Evolutionary conservation across 2,888 invertebrate species (phyloP).

Genomic region (Caenorhabditis zanzibari): DNA sequence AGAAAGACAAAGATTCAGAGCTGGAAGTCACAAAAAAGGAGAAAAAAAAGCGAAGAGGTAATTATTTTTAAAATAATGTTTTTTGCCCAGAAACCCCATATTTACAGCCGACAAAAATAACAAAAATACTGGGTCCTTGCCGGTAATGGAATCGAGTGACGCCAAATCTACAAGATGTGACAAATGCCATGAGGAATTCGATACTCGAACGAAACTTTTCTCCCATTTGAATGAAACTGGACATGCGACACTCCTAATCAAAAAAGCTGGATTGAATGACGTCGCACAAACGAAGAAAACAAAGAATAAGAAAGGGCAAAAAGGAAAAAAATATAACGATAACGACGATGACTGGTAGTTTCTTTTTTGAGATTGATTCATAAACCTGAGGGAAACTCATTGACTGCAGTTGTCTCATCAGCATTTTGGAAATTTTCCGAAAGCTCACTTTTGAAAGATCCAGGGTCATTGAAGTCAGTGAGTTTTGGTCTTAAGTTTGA

Average conservation of each 20-base stretch:
- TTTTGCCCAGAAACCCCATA: not conserved
- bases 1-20: slow-evolving; percentile 8
- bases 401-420: no score
- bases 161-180: slow-evolving; percentile 81
- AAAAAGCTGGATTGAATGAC: slow-evolving; percentile 53
- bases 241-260: slow-evolving; percentile 83
- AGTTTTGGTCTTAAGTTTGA: no score
- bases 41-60: slow-evolving; percentile 65
- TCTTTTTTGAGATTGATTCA: no score
- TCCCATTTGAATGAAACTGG: slow-evolving; percentile 85
- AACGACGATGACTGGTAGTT: slow-evolving; percentile 31
- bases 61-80: not conserved
- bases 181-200: slow-evolving; percentile 84
- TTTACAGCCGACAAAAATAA: slow-evolving; percentile 19
- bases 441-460: no score
- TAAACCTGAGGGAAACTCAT: no score
- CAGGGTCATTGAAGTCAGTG: no score
- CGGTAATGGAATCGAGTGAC: not conserved
- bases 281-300: slow-evolving; percentile 36
- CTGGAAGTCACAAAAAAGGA: slow-evolving; percentile 56
- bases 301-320: slow-evolving; percentile 50
- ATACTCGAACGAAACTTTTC: slow-evolving; percentile 85
- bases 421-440: no score
- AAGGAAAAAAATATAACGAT: slow-evolving; percentile 13
- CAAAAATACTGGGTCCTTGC: not conserved